phyloP scores from a whole-genome alignment of 2,888 invertebrate genomes.

The Plagodis dolabraria region DNA sequence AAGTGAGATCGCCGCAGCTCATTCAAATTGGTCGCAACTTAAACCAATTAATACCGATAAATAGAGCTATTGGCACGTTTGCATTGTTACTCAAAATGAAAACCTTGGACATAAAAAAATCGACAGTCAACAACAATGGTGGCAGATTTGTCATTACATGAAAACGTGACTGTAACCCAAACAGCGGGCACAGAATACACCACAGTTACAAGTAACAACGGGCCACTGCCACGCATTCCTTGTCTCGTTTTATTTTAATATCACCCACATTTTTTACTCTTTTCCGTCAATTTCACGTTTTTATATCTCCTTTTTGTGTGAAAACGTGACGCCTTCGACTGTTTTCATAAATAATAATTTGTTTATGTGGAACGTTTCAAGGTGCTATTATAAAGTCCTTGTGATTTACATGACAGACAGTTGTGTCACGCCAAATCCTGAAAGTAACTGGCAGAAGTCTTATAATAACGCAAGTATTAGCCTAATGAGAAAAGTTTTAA shows the following conservation, averaged over 20 bases:
- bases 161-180: constrained; percentile 76
- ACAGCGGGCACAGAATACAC: constrained; percentile 40
- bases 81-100: constrained; percentile 67
- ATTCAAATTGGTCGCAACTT: constrained; percentile 41
- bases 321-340: constrained; percentile 66
- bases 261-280: constrained; percentile 72
- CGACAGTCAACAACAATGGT: constrained; percentile 68
- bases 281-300: constrained; percentile 62
- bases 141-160: constrained; percentile 76
- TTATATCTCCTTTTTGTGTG: constrained; percentile 57
- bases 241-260: constrained; percentile 73
- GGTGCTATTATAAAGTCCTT: constrained; percentile 60
- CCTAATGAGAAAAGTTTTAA: background rate
- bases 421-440: constrained; percentile 43
- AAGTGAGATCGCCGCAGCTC: background rate
- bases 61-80: constrained; percentile 75
- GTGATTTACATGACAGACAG: constrained; percentile 47
- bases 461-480: constrained; percentile 56
- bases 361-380: constrained; percentile 45
- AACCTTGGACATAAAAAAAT: constrained; percentile 73
- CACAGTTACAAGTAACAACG: constrained; percentile 45
- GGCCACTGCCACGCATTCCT: constrained; percentile 50
- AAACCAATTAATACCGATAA: constrained; percentile 70
- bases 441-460: constrained; percentile 53
- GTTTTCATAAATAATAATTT: constrained; percentile 52